Evolutionary conservation across 2,797 vertebrate species (phyloP).

Genomic region (Lateolabrax maculatus): DNA sequence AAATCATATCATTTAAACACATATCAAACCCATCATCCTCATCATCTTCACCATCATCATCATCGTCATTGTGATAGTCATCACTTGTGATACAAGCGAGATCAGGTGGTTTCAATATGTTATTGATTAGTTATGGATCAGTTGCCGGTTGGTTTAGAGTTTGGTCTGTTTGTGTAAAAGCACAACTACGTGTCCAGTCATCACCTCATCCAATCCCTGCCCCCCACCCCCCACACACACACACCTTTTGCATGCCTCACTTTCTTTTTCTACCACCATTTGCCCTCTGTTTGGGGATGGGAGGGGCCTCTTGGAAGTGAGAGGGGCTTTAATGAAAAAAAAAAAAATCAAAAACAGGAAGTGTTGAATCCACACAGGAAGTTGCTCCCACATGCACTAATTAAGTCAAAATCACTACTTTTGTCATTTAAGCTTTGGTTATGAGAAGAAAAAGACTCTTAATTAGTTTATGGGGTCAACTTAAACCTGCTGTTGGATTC

Average conservation of each 20-base stretch:
- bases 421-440: conserved; percentile 24
- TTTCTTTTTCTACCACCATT: conserved; percentile 68
- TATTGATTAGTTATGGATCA: conserved; percentile 69
- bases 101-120: conserved; percentile 70
- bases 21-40: conserved; percentile 51
- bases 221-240: neutral
- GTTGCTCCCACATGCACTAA: conserved; percentile 49
- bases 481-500: conserved; percentile 41
- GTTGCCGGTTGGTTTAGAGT: conserved; percentile 73
- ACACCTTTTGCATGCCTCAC: conserved; percentile 73
- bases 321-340: conserved; percentile 47
- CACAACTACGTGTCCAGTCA: conserved; percentile 71
- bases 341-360: no score
- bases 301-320: conserved; percentile 51
- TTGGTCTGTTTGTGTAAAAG: conserved; percentile 81
- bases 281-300: conserved; percentile 69
- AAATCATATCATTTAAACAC: conserved; percentile 59
- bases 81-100: conserved; percentile 65
- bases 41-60: conserved; percentile 39
- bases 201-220: conserved; percentile 31
- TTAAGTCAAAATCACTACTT: conserved; percentile 37
- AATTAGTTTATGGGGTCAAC: conserved; percentile 53
- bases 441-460: conserved; percentile 23
- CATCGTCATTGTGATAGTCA: conserved; percentile 59
- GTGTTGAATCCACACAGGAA: conserved; percentile 10